Evolutionary conservation across 2,888 invertebrate species (phyloP).

Genomic region (Nomada ruficornis): DNA sequence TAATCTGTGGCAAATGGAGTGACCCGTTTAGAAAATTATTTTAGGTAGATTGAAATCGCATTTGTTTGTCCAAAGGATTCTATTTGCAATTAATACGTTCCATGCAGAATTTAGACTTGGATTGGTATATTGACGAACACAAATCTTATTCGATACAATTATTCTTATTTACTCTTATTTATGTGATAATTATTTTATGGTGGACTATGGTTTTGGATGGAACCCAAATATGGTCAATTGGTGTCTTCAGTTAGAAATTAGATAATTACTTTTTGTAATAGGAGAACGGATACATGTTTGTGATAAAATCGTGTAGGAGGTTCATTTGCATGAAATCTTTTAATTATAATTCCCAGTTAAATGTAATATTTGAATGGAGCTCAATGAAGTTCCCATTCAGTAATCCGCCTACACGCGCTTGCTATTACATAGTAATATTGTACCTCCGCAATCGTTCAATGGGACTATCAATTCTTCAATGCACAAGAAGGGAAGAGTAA

Average conservation of each 20-base stretch:
- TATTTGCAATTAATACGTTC: no score
- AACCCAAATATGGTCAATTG: no score
- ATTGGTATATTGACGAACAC: no score
- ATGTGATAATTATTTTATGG: neutral
- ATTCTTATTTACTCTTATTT: no score
- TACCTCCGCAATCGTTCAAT: conserved; percentile 8
- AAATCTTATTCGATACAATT: no score
- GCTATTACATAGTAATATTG: conserved; percentile 6
- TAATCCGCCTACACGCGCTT: conserved; percentile 5
- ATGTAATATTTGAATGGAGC: neutral
- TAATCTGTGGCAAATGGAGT: neutral
- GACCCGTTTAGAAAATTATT: no score
- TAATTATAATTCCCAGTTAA: neutral
- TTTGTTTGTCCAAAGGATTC: no score
- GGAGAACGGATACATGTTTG: neutral
- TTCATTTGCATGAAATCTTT: neutral
- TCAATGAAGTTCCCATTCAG: neutral
- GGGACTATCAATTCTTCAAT: neutral
- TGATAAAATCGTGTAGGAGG: neutral
- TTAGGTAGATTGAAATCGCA: no score
- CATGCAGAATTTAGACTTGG: no score
- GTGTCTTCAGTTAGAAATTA: neutral
- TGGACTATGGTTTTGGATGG: neutral
- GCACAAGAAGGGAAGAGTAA: conserved; percentile 8
- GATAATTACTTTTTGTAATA: neutral